A percentile compares a stretch with the other conserved stretches of the same genome.
Conservation (phyloP, 53 echinoderm and acorn worm genomes). For the Holothuria leucospilota region DNA sequence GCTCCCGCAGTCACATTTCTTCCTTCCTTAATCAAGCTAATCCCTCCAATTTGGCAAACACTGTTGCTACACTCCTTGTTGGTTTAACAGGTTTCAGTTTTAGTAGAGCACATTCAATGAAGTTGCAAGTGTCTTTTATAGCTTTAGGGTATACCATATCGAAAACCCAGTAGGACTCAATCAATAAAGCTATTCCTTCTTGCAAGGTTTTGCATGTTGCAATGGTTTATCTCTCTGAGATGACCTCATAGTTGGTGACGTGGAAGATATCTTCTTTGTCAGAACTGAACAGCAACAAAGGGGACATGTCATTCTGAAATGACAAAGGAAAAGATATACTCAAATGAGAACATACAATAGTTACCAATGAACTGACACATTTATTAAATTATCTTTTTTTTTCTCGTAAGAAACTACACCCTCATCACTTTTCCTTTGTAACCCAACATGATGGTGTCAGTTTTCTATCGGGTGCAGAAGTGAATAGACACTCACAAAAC, state of each 20-base stretch:
- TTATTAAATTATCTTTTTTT: no score
- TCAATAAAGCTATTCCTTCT: background rate
- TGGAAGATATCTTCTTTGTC: background rate
- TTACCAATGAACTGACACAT: background rate
- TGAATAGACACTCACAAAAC: no score
- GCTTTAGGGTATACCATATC: slow-evolving; percentile 28
- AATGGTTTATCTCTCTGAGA: background rate
- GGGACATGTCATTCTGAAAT: slow-evolving; percentile 11
- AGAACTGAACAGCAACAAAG: background rate
- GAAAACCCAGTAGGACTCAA: background rate
- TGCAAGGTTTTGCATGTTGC: background rate
- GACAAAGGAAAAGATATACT: background rate
- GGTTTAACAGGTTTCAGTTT: slow-evolving; percentile 3
- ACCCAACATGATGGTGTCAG: no score
- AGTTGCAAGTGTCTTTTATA: slow-evolving; percentile 18
- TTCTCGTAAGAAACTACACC: no score
- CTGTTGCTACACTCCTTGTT: slow-evolving; percentile 1
- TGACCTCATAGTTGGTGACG: background rate
- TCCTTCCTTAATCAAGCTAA: no score
- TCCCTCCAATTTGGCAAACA: background rate
- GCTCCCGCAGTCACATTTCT: no score
- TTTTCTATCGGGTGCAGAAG: no score
- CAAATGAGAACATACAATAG: background rate
- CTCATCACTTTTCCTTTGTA: no score
- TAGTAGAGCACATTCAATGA: slow-evolving; percentile 4